Evolutionary conservation across 2,113 vertebrate species (phyloP).

Genomic region (Lampris incognitus): DNA sequence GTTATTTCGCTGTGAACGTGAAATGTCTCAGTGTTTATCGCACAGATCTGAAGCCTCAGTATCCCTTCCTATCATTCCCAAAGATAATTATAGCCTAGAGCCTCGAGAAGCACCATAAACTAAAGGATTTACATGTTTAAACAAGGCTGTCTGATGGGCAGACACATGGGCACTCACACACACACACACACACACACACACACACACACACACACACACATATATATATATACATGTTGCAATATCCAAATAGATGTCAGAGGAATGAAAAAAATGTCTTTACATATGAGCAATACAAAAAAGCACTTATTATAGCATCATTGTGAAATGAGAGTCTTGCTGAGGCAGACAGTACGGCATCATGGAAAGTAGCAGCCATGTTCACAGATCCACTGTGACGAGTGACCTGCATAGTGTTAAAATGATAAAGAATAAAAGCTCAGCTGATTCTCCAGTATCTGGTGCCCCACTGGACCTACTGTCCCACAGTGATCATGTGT

Average conservation of each 20-base stretch:
- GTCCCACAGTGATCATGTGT: conserved; percentile 52
- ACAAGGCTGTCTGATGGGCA: conserved; percentile 1
- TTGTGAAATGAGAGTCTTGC: not conserved
- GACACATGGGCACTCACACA: conserved; percentile 3
- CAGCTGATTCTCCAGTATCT: conserved; percentile 42
- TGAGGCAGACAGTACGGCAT: conserved; percentile 29
- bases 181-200: conserved; percentile 5
- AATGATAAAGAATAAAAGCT: conserved; percentile 14
- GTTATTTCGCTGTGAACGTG: conserved; percentile 31
- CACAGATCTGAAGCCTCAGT: conserved; percentile 13
- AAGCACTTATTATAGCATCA: not conserved
- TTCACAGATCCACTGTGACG: conserved; percentile 47
- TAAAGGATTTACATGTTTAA: conserved; percentile 36
- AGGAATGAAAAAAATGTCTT: conserved; percentile 27
- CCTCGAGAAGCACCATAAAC: conserved; percentile 18
- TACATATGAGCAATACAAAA: conserved; percentile 37
- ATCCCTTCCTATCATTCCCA: conserved; percentile 24
- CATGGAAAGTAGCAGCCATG: conserved; percentile 39
- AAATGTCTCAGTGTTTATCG: conserved; percentile 32
- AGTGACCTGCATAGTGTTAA: conserved; percentile 20
- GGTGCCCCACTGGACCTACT: conserved; percentile 53
- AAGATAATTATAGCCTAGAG: conserved; percentile 50
- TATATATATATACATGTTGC: not conserved
- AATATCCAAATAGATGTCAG: conserved; percentile 26
- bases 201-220: not conserved